These are phyloP conservation scores for Bubalus kerabau DNA, from an alignment of 2,113 vertebrate species.

Conservation along the genomic window DNA sequence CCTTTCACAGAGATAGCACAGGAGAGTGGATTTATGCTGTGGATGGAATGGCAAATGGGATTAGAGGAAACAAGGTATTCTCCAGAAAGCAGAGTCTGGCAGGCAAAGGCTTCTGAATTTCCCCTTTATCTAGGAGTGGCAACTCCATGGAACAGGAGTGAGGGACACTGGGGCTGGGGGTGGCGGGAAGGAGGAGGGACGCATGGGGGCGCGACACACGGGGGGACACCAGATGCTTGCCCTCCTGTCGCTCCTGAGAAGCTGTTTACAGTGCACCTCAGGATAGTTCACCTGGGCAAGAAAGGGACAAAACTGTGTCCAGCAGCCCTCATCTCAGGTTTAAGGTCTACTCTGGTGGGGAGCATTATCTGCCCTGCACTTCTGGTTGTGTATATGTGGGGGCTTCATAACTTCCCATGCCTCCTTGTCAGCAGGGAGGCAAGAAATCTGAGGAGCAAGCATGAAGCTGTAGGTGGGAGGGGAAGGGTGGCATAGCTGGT, in stretches of 20 bases:
- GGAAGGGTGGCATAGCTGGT: neutral
- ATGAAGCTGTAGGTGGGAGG: neutral
- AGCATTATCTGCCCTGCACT: neutral
- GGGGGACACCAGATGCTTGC: neutral
- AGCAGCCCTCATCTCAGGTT: neutral
- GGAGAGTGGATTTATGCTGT: neutral
- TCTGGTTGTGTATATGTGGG: accelerated
- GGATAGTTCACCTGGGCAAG: neutral
- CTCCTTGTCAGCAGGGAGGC: neutral
- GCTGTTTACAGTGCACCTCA: neutral
- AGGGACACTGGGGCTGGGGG: accelerated
- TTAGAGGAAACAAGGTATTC: neutral
- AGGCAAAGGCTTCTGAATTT: neutral
- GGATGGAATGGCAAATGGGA: neutral
- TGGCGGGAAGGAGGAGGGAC: too few relatives aligned
- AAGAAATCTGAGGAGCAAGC: neutral
- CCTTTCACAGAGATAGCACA: neutral
- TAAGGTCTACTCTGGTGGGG: neutral
- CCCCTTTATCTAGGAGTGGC: neutral
- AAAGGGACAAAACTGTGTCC: neutral
- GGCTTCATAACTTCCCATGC: neutral
- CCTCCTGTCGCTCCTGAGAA: neutral
- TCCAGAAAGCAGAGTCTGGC: neutral
- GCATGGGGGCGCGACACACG: accelerated
- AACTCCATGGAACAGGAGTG: neutral